A percentile compares a stretch with the other conserved stretches of the same genome.
These are phyloP conservation scores for Scolopax mira DNA, from an alignment of 2,113 vertebrate genomes.

Conservation along the genomic window DNA sequence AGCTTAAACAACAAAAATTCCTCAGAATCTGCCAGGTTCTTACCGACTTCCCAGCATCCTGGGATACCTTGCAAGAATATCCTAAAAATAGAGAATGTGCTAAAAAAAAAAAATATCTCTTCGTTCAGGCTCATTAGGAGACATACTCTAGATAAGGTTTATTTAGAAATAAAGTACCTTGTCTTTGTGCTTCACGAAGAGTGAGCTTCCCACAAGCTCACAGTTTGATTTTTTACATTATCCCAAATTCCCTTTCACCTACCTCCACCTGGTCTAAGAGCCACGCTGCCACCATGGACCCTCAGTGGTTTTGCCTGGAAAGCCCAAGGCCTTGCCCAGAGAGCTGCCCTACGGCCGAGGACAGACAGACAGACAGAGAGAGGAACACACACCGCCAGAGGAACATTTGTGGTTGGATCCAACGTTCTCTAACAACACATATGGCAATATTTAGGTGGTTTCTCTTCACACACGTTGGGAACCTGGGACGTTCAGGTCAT, in stretches of 20 bases:
- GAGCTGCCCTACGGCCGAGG: neutral
- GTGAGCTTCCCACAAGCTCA: neutral
- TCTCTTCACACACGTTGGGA: neutral
- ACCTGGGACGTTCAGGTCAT: neutral
- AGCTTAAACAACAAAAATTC: neutral
- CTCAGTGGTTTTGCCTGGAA: neutral
- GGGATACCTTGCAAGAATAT: neutral
- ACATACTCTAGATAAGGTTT: neutral
- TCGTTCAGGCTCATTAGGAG: neutral
- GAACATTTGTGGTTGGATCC: neutral
- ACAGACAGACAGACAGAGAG: neutral
- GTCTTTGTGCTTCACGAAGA: slow-evolving; percentile 1
- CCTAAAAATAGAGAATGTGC: neutral
- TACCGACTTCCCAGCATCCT: neutral
- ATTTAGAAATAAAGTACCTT: neutral
- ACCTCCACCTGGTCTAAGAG: neutral
- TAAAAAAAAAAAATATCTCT: neutral
- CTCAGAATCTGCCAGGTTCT: neutral
- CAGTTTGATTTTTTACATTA: accelerated
- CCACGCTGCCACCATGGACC: neutral
- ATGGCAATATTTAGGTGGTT: neutral
- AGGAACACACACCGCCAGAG: accelerated
- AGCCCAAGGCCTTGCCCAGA: neutral
- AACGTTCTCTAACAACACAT: accelerated
- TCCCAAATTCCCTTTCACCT: neutral